These are phyloP conservation scores for Sycophila texana DNA, from an alignment of 2,888 invertebrate species.

Conservation along the genomic window DNA sequence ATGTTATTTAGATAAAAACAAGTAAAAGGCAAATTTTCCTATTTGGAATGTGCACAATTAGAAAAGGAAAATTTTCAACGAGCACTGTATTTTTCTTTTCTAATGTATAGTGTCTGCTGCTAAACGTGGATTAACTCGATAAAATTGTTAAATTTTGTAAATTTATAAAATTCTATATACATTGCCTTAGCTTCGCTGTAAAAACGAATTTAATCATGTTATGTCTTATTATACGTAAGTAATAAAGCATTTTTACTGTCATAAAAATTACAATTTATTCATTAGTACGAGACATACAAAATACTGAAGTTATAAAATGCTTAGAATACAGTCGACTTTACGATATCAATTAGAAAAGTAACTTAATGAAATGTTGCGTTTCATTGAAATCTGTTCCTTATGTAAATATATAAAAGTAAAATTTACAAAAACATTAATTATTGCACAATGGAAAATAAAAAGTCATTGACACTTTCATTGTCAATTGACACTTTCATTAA, in stretches of 20 bases:
- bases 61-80: constrained; percentile 1
- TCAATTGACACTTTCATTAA: too few relatives aligned
- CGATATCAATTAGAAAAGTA: too few relatives aligned
- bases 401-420: not conserved
- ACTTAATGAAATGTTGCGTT: too few relatives aligned
- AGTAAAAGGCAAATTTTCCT: not conserved
- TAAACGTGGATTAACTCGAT: constrained; percentile 1
- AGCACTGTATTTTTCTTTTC: constrained; percentile 29
- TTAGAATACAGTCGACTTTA: constrained; percentile 9
- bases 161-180: constrained; percentile 44
- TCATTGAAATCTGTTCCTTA: not conserved
- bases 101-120: constrained; percentile 5
- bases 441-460: too few relatives aligned
- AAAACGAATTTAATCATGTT: constrained; percentile 26
- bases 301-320: constrained; percentile 37
- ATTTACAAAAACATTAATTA: too few relatives aligned
- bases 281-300: constrained; percentile 38
- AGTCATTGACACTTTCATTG: too few relatives aligned
- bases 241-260: constrained; percentile 49
- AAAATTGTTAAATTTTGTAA: constrained; percentile 48
- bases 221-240: constrained; percentile 15
- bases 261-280: constrained; percentile 49
- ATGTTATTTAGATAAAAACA: constrained; percentile 4
- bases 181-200: constrained; percentile 30
- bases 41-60: constrained; percentile 3